phyloP scores from a whole-genome alignment of 2,113 vertebrate genomes.

The Ptilonorhynchus violaceus region DNA sequence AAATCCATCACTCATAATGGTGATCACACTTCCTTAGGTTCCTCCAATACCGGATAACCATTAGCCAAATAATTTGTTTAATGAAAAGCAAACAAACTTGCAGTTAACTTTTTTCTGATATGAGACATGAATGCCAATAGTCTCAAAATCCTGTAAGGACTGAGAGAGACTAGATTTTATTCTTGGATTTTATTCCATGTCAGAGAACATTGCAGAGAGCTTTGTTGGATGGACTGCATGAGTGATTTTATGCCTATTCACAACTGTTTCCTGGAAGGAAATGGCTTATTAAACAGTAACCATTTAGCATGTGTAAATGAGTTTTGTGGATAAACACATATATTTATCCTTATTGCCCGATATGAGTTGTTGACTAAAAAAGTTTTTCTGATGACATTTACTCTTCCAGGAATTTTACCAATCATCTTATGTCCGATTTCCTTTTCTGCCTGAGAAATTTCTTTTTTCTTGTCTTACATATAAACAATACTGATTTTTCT shows the following conservation, averaged over 20 bases:
- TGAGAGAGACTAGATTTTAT: not conserved
- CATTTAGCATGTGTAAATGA: not conserved
- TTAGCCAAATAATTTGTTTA: not conserved
- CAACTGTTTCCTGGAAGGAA: conserved; percentile 17
- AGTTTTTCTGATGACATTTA: not conserved
- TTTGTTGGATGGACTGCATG: not conserved
- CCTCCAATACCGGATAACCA: not conserved
- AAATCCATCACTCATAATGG: not conserved
- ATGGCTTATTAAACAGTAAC: conserved; percentile 32
- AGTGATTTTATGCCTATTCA: conserved; percentile 32
- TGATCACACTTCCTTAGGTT: not conserved
- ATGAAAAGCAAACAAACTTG: not conserved
- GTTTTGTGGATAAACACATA: not conserved
- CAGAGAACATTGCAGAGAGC: not conserved
- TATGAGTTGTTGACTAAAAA: not conserved
- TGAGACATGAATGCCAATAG: not conserved
- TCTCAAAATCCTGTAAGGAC: not conserved
- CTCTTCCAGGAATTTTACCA: not conserved
- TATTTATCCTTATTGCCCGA: not conserved
- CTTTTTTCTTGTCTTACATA: not conserved
- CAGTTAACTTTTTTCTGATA: not conserved
- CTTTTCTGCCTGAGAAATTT: not conserved
- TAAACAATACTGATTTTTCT: not conserved
- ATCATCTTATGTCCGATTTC: not conserved
- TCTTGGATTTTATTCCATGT: not conserved